Conservation (phyloP, 2,113 vertebrate species). For the Lichenostomus cassidix region DNA sequence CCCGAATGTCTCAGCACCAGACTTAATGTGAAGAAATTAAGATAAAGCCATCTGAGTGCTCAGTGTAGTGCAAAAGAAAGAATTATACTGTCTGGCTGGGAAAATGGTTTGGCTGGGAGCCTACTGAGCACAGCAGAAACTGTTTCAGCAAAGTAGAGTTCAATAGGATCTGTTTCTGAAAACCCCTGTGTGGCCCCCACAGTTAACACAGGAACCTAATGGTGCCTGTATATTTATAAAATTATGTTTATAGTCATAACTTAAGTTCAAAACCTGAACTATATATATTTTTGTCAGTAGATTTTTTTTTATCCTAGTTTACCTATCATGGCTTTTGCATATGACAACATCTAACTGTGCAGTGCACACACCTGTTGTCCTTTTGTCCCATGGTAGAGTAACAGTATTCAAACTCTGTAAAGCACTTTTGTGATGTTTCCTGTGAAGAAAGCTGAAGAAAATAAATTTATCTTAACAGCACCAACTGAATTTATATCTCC, state of each 20-base stretch:
- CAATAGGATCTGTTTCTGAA: not conserved
- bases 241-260: conserved; percentile 1
- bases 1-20: not conserved
- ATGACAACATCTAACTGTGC: conserved; percentile 10
- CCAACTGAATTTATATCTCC: not conserved
- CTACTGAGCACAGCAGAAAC: not conserved
- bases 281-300: conserved; percentile 17
- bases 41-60: not conserved
- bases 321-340: not conserved
- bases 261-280: conserved; percentile 21
- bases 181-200: not conserved
- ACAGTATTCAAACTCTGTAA: conserved; percentile 38
- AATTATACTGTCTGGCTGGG: not conserved
- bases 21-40: not conserved
- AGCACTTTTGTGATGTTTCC: conserved; percentile 48
- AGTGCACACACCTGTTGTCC: conserved; percentile 2
- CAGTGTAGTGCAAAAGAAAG: not conserved
- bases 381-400: not conserved
- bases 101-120: not conserved
- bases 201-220: conserved; percentile 8
- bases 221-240: conserved; percentile 20
- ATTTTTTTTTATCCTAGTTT: conserved; percentile 11
- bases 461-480: conserved; percentile 51
- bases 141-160: not conserved
- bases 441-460: conserved; percentile 55